Evolutionary conservation across 2,113 vertebrate genomes (phyloP), one percentile per base, ranked within the genome.

Genomic region (Sarotherodon lohbergeri): DNA sequence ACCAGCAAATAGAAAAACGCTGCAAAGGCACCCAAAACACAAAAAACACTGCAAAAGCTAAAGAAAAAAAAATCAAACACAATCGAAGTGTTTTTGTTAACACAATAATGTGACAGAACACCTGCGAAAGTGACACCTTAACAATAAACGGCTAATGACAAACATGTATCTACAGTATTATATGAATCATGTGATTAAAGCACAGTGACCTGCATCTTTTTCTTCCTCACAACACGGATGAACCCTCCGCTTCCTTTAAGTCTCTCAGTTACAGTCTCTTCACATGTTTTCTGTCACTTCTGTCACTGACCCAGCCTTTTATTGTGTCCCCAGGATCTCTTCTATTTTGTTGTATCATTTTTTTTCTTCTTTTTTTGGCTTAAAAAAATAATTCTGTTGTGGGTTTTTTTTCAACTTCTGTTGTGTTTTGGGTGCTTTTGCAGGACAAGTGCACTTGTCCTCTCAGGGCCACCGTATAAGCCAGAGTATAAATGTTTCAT

Each of bases 161-260:
- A 16, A 59, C 4, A 5, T 59, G 7, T 59, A 9, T 59, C 56
- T 59, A 59, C 56, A 59, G 56, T 5, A 59, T 59, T 59, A 3
- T 16, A 29, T 57, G 56, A 57, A 14, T 56, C 55, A 14, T 1
- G 11, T 57, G 56, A 57, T 57, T 57, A 29, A 57, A 57, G 4
- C 24, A 29, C 24, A 29, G 24, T 57, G 24, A 29, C 56, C 56
- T 57, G 4, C 4, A 2, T 29, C 24, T 29, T 59, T 57, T 59
- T 59, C 56, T 1, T 59, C 7, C 56, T 59, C 56, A 29, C 13
- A 5, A 59, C 29, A 34, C 9, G 10, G 59, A 34, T 19, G 16
- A 34, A 63, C 59, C 29, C 59, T 34, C 9, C 9, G 3, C 29
- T 63, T 63, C 0, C 0, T 63, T 63, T 34, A 9, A 19, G 16